These are phyloP conservation scores for Myotis daubentonii DNA, from an alignment of 2,797 vertebrate species.

Conservation along the genomic window DNA sequence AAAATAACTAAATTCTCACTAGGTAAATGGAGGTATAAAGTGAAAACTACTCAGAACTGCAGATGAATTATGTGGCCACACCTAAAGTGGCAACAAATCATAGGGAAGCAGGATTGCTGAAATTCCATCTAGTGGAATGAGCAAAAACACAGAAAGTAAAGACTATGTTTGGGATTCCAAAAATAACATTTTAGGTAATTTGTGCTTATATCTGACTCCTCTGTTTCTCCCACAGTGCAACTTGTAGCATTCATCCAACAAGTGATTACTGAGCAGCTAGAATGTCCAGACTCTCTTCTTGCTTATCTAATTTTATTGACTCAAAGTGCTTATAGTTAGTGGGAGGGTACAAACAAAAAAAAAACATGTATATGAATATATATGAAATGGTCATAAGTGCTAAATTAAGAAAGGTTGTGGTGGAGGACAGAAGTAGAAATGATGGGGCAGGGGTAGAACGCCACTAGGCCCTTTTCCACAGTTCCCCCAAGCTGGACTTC, in stretches of 20 bases:
- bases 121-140: neutral
- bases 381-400: neutral
- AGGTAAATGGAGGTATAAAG: neutral
- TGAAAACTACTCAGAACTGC: neutral
- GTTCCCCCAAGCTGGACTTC: neutral
- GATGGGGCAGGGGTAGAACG: neutral
- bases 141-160: neutral
- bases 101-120: neutral
- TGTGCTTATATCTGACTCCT: neutral
- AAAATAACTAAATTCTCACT: neutral
- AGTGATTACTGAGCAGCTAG: neutral
- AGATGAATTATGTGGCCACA: neutral
- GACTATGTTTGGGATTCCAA: neutral
- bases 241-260: neutral
- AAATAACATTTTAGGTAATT: neutral
- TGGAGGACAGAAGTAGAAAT: neutral
- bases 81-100: neutral
- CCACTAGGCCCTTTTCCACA: fast-evolving
- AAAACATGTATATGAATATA: neutral
- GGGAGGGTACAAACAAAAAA: neutral
- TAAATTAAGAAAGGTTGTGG: neutral
- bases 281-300: neutral
- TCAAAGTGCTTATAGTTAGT: neutral
- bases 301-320: neutral
- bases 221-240: neutral